Percentiles rank a stretch among this genome's conserved stretches.
phyloP scores from a whole-genome alignment of 1,140 invertebrate species.

The Bombus haemorrhoidalis region DNA sequence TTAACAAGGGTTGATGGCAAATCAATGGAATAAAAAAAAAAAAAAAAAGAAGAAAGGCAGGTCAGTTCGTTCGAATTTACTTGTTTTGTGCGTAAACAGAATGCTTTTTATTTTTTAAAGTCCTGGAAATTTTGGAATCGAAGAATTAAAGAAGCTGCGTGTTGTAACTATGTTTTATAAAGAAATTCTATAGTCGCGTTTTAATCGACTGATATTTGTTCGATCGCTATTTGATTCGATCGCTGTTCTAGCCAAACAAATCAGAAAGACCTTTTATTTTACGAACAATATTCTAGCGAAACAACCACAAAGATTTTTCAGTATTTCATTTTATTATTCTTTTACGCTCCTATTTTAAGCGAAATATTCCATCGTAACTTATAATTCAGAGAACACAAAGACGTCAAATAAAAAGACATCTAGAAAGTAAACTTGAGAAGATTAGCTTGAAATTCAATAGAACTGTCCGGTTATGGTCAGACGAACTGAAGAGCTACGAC shows the following conservation, averaged over 20 bases:
- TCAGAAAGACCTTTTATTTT: too few relatives aligned
- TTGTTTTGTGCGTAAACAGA: background rate
- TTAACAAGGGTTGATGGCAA: background rate
- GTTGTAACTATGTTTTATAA: background rate
- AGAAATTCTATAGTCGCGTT: background rate
- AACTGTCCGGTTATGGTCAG: background rate
- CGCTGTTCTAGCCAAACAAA: background rate
- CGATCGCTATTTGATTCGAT: background rate
- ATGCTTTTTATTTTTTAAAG: background rate
- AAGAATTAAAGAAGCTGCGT: background rate
- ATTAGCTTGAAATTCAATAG: background rate
- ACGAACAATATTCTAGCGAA: too few relatives aligned
- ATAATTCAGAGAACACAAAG: too few relatives aligned
- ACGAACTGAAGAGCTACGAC: background rate
- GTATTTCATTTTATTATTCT: too few relatives aligned
- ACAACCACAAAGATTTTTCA: too few relatives aligned
- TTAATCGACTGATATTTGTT: background rate
- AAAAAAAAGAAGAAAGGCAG: background rate
- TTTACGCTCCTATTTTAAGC: too few relatives aligned
- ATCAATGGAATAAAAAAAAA: constrained; percentile 4
- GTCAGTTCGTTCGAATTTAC: background rate
- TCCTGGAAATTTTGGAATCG: background rate
- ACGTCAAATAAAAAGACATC: background rate
- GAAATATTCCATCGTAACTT: too few relatives aligned
- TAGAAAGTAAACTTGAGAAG: background rate